Base-by-base conservation (phyloP, 2,113 vertebrate genomes). In the Todiramphus saurophagus region DNA sequence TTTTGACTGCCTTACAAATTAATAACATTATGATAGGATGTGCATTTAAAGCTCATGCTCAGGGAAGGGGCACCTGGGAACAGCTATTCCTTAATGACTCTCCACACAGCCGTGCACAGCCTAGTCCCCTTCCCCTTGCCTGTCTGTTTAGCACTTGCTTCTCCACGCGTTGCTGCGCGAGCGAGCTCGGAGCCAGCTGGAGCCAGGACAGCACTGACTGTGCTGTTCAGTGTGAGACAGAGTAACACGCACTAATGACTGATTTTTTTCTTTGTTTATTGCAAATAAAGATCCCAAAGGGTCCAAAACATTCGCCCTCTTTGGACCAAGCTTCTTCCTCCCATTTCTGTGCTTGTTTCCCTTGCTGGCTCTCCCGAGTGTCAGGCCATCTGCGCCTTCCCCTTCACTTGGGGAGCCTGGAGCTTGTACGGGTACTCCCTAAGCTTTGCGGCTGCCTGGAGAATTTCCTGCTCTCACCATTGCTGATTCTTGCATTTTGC, bases 381-480 rank as follows among this genome's bases (percentile, higher is more conserved):
- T 89, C 39, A 75, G 76, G 27, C 83, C 84, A 91, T 73, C 69
- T 92, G 94, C 87, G 95, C 60, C n/a, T 59, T 91, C 48, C 33
- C 25, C 27, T 46, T 68, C 2, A 2, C 43, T 23, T 17, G 35
- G 48, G 70, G 48, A 76, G 17, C 83, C 48, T 87, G 86, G 19
- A 1, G 1, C 33, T 81, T 43, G 24, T 51, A 39, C 37, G 79
- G 35, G 44, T 93, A 21, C 58, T 91, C 66, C 70, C 19, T 18
- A 77, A 94, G 31, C 44, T 85, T 88, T 63, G 73, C 44, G 77
- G 67, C 12, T 88, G 48, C 55, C 46, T 60, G 33, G 77, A 56
- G 55, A 88, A 58, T 70, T 70, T 80, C 58, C 82, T 88, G 59
- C 60, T 90, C 67, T n/a, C 37, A 63, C 18, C 55, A 85, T 28